phyloP scores from a whole-genome alignment of 2,113 vertebrate genomes.

The Brienomyrus brachyistius region DNA sequence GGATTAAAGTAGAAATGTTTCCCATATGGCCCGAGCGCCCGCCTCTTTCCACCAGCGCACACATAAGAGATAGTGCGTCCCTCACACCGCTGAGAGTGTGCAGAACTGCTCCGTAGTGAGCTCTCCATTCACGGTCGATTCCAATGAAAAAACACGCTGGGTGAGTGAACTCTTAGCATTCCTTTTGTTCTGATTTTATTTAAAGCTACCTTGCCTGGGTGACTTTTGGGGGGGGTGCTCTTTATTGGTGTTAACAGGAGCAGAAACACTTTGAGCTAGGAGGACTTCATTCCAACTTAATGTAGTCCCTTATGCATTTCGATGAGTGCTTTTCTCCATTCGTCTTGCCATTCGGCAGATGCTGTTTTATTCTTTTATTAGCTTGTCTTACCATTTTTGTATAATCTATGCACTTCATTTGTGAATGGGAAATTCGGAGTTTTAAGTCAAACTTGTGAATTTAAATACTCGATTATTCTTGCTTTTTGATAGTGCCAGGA shows the following conservation, averaged over 20 bases:
- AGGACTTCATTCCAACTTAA: neutral
- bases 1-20: slow-evolving; percentile 48
- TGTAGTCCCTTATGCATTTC: neutral
- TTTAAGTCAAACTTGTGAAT: neutral
- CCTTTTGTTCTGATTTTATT: neutral
- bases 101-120: slow-evolving; percentile 50
- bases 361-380: neutral
- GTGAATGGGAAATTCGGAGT: neutral
- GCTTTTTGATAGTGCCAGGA: neutral
- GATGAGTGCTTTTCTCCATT: neutral
- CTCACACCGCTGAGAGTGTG: slow-evolving; percentile 45
- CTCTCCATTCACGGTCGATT: slow-evolving; percentile 41
- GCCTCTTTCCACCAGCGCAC: slow-evolving; percentile 49
- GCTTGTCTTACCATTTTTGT: neutral
- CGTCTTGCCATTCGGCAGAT: neutral
- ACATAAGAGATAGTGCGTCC: slow-evolving; percentile 49
- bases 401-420: neutral
- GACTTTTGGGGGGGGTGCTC: neutral
- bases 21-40: slow-evolving; percentile 60
- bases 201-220: neutral
- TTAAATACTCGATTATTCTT: neutral
- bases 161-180: slow-evolving; percentile 49
- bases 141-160: slow-evolving; percentile 64
- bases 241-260: neutral
- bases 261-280: neutral